These are phyloP conservation scores for Lithophane leautieri DNA, from an alignment of 2,888 invertebrate genomes.

Conservation along the genomic window DNA sequence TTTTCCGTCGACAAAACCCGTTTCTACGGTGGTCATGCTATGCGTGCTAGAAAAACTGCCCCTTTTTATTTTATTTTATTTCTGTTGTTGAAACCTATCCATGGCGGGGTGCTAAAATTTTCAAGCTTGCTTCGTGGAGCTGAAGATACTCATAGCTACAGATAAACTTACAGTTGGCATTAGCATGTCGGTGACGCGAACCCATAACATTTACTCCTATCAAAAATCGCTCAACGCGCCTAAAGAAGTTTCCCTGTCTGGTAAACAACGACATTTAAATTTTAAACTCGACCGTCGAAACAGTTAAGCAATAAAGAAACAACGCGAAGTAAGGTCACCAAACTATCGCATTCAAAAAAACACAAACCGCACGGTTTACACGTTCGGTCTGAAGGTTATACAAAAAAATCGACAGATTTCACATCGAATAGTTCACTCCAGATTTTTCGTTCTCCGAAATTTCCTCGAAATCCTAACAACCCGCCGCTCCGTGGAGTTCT, in stretches of 20 bases:
- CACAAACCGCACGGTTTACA: conserved; percentile 5
- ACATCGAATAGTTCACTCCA: conserved; percentile 2
- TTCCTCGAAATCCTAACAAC: conserved; percentile 21
- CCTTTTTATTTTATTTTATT: too few relatives aligned
- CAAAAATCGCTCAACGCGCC: neutral
- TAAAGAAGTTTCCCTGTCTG: neutral
- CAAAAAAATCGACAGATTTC: neutral
- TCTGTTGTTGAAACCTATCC: too few relatives aligned
- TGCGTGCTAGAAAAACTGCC: too few relatives aligned
- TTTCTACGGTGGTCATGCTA: too few relatives aligned
- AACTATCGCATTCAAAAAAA: conserved; percentile 1
- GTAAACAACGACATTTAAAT: neutral
- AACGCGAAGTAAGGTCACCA: conserved; percentile 1
- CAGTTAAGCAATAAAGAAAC: neutral
- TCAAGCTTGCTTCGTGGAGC: too few relatives aligned
- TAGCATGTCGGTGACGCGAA: too few relatives aligned
- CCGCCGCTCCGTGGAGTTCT: conserved; percentile 6
- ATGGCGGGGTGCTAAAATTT: too few relatives aligned
- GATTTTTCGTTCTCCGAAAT: conserved; percentile 11
- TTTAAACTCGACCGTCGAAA: neutral
- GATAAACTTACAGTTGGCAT: too few relatives aligned
- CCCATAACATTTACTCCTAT: too few relatives aligned
- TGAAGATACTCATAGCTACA: too few relatives aligned
- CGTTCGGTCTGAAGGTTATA: neutral
- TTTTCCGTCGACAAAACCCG: too few relatives aligned